phyloP scores from a whole-genome alignment of 2,888 invertebrate genomes.

The Ligdia adustata region DNA sequence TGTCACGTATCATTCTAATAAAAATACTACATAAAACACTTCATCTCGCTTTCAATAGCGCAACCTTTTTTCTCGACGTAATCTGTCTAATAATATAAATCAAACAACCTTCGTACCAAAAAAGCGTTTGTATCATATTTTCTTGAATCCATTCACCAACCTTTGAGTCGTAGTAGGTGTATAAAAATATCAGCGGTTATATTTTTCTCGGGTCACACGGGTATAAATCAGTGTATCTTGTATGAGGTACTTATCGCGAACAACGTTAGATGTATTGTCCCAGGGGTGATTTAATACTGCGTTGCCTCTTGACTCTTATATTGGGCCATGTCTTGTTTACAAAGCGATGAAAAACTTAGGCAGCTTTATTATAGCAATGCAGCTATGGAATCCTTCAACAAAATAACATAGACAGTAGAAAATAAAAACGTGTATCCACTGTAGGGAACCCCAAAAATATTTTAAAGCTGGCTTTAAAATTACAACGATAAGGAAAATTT shows the following conservation, averaged over 20 bases:
- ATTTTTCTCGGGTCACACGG: conserved; percentile 54
- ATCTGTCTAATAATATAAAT: conserved; percentile 22
- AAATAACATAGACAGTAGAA: too few relatives aligned
- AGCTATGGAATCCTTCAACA: too few relatives aligned
- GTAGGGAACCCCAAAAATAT: too few relatives aligned
- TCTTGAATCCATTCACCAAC: conserved; percentile 43
- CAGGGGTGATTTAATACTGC: conserved; percentile 50
- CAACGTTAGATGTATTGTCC: conserved; percentile 71
- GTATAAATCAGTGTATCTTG: conserved; percentile 73
- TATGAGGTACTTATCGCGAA: conserved; percentile 71
- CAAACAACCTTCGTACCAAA: too few relatives aligned
- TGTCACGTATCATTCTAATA: conserved; percentile 1
- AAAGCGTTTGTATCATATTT: too few relatives aligned
- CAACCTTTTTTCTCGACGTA: neutral
- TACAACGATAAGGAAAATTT: too few relatives aligned
- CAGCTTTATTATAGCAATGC: too few relatives aligned
- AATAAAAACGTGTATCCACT: too few relatives aligned
- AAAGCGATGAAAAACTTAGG: neutral
- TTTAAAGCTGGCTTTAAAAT: too few relatives aligned
- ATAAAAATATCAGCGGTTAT: conserved; percentile 47
- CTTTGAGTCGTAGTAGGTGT: conserved; percentile 36
- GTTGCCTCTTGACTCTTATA: conserved; percentile 48
- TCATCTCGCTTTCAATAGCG: conserved; percentile 11
- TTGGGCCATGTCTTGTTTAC: conserved; percentile 44
- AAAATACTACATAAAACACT: conserved; percentile 4